phyloP scores from a whole-genome alignment of 2,888 invertebrate species.

The Caenorhabditis wallacei region DNA sequence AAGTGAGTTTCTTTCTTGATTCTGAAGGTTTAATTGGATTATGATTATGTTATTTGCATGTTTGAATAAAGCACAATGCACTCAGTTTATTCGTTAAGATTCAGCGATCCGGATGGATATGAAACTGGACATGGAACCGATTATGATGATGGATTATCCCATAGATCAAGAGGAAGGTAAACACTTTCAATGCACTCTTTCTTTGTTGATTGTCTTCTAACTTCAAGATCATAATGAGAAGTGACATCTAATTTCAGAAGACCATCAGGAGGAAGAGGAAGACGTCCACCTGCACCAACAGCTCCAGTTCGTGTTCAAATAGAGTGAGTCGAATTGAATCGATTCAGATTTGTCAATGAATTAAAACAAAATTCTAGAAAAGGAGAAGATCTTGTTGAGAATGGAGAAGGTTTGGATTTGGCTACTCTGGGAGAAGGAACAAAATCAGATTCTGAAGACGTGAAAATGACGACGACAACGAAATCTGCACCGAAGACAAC shows the following conservation, averaged over 20 bases:
- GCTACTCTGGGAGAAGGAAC: slow-evolving; percentile 27
- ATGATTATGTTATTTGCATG: slow-evolving; percentile 9
- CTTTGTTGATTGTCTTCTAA: neutral
- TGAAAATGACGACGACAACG: neutral
- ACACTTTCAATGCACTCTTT: neutral
- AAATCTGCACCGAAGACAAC: neutral
- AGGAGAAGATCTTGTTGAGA: slow-evolving; percentile 35
- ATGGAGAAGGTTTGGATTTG: slow-evolving; percentile 30
- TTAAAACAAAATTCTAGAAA: no score
- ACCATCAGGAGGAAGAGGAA: slow-evolving; percentile 33
- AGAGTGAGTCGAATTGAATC: slow-evolving; percentile 6
- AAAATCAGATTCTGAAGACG: neutral
- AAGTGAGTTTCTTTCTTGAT: slow-evolving; percentile 19
- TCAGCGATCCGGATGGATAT: slow-evolving; percentile 54
- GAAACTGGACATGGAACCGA: slow-evolving; percentile 19
- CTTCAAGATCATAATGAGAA: neutral
- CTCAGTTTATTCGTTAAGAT: slow-evolving; percentile 41
- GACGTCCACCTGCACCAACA: slow-evolving; percentile 42
- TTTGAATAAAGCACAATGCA: neutral
- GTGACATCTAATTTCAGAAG: slow-evolving; percentile 22
- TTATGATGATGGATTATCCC: neutral
- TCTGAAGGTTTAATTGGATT: neutral
- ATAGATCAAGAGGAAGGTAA: slow-evolving; percentile 35
- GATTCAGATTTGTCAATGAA: no score
- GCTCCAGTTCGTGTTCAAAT: slow-evolving; percentile 44